These are phyloP conservation scores for Clupea harengus DNA, from an alignment of 2,113 vertebrate species.

Conservation along the genomic window DNA sequence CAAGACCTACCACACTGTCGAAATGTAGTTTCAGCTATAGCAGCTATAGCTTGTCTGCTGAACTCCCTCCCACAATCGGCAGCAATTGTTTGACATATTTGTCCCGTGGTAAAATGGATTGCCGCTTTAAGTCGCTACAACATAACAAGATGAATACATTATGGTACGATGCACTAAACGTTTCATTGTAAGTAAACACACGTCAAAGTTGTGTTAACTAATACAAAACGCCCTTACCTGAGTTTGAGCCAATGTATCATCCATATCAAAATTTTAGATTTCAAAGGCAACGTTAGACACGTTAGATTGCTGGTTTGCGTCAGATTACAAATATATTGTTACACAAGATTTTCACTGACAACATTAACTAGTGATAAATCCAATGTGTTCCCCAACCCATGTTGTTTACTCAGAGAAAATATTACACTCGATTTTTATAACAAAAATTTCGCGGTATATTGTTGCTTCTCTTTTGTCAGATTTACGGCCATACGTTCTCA, in stretches of 20 bases:
- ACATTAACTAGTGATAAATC: too few relatives aligned
- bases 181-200: too few relatives aligned
- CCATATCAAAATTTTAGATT: not conserved
- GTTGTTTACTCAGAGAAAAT: too few relatives aligned
- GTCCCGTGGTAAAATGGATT: conserved; percentile 81
- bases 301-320: not conserved
- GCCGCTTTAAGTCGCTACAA: conserved; percentile 85
- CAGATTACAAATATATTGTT: not conserved
- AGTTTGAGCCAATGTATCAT: not conserved
- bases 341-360: too few relatives aligned
- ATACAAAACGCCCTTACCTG: not conserved
- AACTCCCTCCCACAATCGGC: conserved; percentile 69
- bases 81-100: conserved; percentile 72
- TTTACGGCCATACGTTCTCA: not conserved
- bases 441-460: not conserved
- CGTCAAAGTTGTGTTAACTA: too few relatives aligned
- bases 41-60: conserved; percentile 80
- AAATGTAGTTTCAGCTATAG: conserved; percentile 84
- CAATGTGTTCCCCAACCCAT: too few relatives aligned
- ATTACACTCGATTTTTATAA: not conserved
- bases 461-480: not conserved
- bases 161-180: not conserved
- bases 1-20: conserved; percentile 82
- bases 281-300: not conserved
- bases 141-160: not conserved